phyloP scores from a whole-genome alignment of 2,797 vertebrate species.

The Mus minutoides region DNA sequence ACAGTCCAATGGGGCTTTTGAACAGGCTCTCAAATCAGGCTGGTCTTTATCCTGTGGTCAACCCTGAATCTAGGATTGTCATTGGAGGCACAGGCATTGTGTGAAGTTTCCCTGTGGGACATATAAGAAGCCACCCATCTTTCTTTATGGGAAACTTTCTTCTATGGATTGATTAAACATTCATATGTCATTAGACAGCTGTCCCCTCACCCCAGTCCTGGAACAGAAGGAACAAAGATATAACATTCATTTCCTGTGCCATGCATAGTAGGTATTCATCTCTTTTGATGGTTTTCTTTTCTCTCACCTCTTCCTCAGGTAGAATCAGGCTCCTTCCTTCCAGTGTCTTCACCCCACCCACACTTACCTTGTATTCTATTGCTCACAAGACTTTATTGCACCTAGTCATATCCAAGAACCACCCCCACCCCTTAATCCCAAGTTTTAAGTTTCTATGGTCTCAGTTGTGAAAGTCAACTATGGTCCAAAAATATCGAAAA shows the following conservation, averaged over 20 bases:
- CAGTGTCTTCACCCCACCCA: not conserved
- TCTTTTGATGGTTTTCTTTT: not conserved
- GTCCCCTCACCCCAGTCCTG: not conserved
- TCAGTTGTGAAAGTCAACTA: not conserved
- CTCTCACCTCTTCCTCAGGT: not conserved
- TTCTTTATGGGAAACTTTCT: not conserved
- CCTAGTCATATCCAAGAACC: not conserved
- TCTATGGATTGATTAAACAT: not conserved
- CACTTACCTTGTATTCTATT: not conserved
- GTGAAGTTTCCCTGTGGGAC: not conserved
- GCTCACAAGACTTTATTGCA: not conserved
- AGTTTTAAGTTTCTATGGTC: not conserved
- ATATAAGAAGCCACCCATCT: not conserved
- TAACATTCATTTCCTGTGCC: not conserved
- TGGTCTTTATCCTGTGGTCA: not conserved
- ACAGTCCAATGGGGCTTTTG: not conserved
- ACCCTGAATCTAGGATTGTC: not conserved
- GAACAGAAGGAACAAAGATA: not conserved
- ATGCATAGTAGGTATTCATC: not conserved
- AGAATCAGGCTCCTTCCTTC: not conserved
- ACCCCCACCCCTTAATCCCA: too few species aligned
- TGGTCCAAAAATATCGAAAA: not conserved
- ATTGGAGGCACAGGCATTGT: not conserved
- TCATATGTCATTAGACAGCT: not conserved
- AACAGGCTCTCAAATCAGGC: not conserved